These are phyloP conservation scores for Neuroterus valhalla DNA, from an alignment of 1,140 invertebrate genomes.

Conservation along the genomic window DNA sequence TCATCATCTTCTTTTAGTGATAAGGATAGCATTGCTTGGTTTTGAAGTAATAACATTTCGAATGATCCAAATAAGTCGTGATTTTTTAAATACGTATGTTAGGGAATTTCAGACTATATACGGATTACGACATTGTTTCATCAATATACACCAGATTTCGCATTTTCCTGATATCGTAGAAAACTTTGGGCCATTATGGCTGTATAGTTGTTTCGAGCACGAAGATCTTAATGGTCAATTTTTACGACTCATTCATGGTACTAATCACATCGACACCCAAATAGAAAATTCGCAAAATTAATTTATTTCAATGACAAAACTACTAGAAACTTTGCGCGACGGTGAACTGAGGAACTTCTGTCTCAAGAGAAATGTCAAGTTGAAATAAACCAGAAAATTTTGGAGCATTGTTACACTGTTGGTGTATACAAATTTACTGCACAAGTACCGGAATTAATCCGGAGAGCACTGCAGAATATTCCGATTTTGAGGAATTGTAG, in stretches of 20 bases:
- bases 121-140: conserved; percentile 32
- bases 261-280: no score
- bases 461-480: not conserved
- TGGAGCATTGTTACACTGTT: conserved; percentile 40
- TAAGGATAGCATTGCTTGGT: not conserved
- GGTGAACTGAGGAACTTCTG: conserved; percentile 39
- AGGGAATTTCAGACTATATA: conserved; percentile 43
- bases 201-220: conserved; percentile 43
- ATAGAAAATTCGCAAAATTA: no score
- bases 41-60: conserved; percentile 13
- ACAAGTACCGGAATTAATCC: conserved; percentile 5
- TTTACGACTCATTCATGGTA: no score
- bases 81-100: conserved; percentile 41
- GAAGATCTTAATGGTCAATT: no score
- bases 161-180: conserved; percentile 42
- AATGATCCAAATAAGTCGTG: not conserved
- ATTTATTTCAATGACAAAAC: no score
- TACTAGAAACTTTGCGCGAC: conserved; percentile 42
- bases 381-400: conserved; percentile 40
- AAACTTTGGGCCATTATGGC: conserved; percentile 49
- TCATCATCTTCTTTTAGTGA: no score
- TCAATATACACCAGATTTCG: no score
- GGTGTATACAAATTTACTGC: conserved; percentile 36
- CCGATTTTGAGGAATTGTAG: no score
- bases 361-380: conserved; percentile 19